Percentiles rank a stretch among this genome's conserved stretches.
phyloP scores from a whole-genome alignment of 2,888 invertebrate genomes.

The Trachelus tabidus region DNA sequence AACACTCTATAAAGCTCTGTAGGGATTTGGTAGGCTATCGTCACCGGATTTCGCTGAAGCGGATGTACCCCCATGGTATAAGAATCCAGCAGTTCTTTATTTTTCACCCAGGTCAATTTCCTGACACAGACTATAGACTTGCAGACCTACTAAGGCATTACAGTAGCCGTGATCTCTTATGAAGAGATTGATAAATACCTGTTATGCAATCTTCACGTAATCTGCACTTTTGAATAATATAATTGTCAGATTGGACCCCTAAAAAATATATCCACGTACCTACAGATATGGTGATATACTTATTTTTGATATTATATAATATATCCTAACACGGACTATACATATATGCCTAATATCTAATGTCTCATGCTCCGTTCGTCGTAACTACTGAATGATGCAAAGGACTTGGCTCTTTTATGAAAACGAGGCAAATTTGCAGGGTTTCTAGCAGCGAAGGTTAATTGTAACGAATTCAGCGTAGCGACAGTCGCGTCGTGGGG shows the following conservation, averaged over 20 bases:
- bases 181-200: not conserved
- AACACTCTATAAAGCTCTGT: constrained; percentile 55
- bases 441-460: constrained; percentile 40
- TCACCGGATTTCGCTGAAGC: constrained; percentile 42
- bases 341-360: not conserved
- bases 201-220: not conserved
- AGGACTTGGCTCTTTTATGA: not conserved
- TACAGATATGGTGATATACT: not conserved
- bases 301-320: not conserved
- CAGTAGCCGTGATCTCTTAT: not conserved
- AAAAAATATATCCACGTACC: not conserved
- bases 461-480: constrained; percentile 63
- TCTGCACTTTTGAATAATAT: not conserved
- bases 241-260: not conserved
- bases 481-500: constrained; percentile 29
- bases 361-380: not conserved
- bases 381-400: not conserved
- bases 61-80: constrained; percentile 24
- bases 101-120: not conserved
- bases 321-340: not conserved
- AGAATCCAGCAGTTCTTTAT: not conserved
- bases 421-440: not conserved
- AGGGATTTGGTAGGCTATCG: constrained; percentile 61
- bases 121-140: not conserved
- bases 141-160: not conserved